Base-by-base conservation (phyloP, 2,113 vertebrate genomes). In the Cebidichthys violaceus region DNA sequence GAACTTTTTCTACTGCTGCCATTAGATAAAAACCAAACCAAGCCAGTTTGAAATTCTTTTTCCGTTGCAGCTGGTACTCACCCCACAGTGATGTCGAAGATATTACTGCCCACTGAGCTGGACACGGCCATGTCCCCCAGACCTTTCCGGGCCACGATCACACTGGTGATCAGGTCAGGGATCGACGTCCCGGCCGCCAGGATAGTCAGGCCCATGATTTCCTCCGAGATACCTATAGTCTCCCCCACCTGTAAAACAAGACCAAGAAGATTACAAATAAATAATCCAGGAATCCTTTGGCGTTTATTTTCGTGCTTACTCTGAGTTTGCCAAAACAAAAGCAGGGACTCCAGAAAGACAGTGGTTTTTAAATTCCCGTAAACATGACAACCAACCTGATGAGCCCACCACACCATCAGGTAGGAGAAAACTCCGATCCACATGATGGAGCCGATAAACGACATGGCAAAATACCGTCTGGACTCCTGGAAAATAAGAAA, bases 341-440 rank as follows among this genome's bases (percentile, higher is more conserved):
- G 39, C n/a, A 17, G n/a, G 9, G 24, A 43, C 64, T 43, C 37
- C 13, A 29, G 37, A 41, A 60, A 33, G 62, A 9, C 55, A 15
- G 1, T 18, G 27, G 18, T n/a, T 62, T 64, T 43, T 47, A 62
- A 17, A 61, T 24, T 22, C 10, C 4, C 8, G 2, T 35, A 35
- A 75, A 75, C 3, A 1, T n/a, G 61, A 65, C 4, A 9, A 81
- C 91, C 65, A 1, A 95, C 95, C 94, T 95, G 95, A 85, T 95
- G 95, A 78, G 95, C 95, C 94, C 94, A 92, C 94, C 94, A 95
- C 85, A 95, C 95, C 95, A 95, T 95, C 88, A 95, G 17, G 78
- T 95, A 95, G 70, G 95, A 95, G 91, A 95, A 95, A 11, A 89
- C 77, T 18, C 92, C 94, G 54, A 95, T 95, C 95, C 95, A 95